A percentile compares a stretch with the other conserved stretches of the same genome.
These are phyloP conservation scores for Tachyglossus aculeatus DNA, from an alignment of 2,797 vertebrate genomes.

Conservation along the genomic window DNA sequence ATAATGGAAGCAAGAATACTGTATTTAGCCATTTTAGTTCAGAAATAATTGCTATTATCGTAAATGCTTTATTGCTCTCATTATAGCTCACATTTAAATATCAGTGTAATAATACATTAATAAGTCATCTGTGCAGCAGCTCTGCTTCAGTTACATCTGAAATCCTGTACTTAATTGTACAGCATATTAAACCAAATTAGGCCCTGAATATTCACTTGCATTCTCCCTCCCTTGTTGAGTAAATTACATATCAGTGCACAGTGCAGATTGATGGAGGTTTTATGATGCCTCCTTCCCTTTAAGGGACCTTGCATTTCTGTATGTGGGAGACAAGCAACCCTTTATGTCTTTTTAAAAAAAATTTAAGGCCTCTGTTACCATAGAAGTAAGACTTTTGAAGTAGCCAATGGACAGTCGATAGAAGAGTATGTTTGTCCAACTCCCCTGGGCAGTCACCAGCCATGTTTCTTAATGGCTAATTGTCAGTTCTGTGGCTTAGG, in stretches of 20 bases:
- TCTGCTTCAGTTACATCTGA: slow-evolving; percentile 35
- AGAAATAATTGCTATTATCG: slow-evolving; percentile 73
- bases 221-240: neutral
- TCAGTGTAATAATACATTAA: slow-evolving; percentile 64
- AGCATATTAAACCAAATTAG: slow-evolving; percentile 17
- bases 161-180: slow-evolving; percentile 15
- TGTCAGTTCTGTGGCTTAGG: too few relatives aligned
- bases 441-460: too few relatives aligned
- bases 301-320: neutral
- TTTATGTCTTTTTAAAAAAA: too few relatives aligned
- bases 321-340: neutral
- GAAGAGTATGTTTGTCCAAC: too few relatives aligned
- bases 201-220: neutral
- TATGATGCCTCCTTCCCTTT: neutral
- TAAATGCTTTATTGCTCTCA: slow-evolving; percentile 74
- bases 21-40: slow-evolving; percentile 63
- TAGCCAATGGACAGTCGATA: too few relatives aligned
- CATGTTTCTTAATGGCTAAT: too few relatives aligned
- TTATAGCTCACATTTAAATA: slow-evolving; percentile 77
- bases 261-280: neutral
- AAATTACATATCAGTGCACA: neutral
- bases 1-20: slow-evolving; percentile 35
- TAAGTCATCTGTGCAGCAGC: slow-evolving; percentile 59
- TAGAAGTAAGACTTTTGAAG: too few relatives aligned
- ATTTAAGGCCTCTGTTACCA: too few relatives aligned